Conservation (phyloP, 2,797 vertebrate genomes). For the Spizella passerina region DNA sequence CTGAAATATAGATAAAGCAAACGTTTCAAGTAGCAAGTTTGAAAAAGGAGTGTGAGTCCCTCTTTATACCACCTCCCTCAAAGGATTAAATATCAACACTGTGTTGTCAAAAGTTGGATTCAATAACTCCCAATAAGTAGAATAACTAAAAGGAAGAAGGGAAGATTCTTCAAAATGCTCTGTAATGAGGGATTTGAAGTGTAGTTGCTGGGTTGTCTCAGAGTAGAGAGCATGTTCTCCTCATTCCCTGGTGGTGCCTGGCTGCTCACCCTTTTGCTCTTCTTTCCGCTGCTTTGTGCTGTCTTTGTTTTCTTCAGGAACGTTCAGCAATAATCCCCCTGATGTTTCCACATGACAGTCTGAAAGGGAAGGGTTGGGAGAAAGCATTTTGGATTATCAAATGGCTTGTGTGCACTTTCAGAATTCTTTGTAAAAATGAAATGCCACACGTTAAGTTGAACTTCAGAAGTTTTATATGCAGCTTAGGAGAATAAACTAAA, state of each 20-base stretch:
- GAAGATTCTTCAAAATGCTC: not conserved
- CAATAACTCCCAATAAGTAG: not conserved
- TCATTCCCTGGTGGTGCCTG: not conserved
- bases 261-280: not conserved
- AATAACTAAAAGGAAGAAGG: not conserved
- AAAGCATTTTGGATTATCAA: constrained; percentile 8
- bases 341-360: not conserved
- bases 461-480: not conserved
- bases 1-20: not conserved
- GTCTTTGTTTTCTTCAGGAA: constrained; percentile 3
- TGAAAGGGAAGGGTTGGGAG: not conserved
- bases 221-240: not conserved
- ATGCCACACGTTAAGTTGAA: not conserved
- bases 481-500: not conserved
- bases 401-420: not conserved
- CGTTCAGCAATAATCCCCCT: not conserved
- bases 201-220: not conserved
- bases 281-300: not conserved
- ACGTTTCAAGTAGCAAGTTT: not conserved
- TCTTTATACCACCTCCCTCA: not conserved
- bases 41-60: not conserved
- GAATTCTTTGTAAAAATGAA: not conserved
- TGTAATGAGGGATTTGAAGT: not conserved
- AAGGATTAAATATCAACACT: not conserved
- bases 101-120: not conserved